These are phyloP conservation scores for Melospiza melodia DNA, from an alignment of 2,113 vertebrate genomes.

Conservation along the genomic window DNA sequence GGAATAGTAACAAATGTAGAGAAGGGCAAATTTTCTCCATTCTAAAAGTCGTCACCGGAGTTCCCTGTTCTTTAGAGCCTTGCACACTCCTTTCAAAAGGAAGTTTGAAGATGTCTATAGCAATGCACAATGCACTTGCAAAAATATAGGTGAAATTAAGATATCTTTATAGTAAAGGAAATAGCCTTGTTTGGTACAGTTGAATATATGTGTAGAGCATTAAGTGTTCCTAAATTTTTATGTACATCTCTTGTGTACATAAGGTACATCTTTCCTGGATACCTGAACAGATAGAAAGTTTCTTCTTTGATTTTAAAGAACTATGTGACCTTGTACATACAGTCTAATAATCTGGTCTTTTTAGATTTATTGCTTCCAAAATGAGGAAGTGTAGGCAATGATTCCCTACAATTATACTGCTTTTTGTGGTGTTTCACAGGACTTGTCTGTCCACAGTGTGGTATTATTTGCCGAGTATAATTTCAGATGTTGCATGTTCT, in stretches of 20 bases:
- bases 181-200: not conserved
- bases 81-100: not conserved
- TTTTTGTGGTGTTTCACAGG: not conserved
- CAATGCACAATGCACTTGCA: not conserved
- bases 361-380: not conserved
- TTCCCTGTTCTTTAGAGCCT: not conserved
- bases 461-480: not conserved
- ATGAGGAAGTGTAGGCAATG: not conserved
- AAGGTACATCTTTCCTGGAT: not conserved
- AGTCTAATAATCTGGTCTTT: not conserved
- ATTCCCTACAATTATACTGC: not conserved
- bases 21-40: not conserved
- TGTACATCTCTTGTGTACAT: rapidly evolving
- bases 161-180: not conserved
- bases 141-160: not conserved
- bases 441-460: not conserved
- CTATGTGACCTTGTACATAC: not conserved
- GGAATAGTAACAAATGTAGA: not conserved
- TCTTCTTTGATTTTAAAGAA: not conserved
- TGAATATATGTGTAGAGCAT: not conserved
- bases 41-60: not conserved
- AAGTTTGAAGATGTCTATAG: not conserved
- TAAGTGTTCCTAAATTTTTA: not conserved
- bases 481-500: constrained; percentile 18
- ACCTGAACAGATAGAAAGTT: not conserved